Evolutionary conservation across 2,113 vertebrate species (phyloP).

Genomic region (Scomber scombrus): DNA sequence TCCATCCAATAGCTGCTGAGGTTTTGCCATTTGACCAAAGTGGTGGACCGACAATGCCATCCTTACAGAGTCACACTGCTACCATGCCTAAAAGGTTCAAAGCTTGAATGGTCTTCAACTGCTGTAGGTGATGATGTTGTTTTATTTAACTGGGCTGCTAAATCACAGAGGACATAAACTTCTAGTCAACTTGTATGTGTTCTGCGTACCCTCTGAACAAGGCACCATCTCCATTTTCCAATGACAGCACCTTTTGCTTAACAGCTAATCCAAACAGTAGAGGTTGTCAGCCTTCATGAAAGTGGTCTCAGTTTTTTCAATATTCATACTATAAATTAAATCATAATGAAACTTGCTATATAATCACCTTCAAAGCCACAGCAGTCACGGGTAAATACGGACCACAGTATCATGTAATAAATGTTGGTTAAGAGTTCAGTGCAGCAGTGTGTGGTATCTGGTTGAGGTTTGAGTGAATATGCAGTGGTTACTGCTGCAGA

Average conservation of each 20-base stretch:
- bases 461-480: conserved; percentile 19
- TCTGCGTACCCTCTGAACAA: not conserved
- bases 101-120: conserved; percentile 4
- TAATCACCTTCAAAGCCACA: not conserved
- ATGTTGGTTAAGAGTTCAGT: not conserved
- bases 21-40: not conserved
- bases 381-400: no score
- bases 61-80: not conserved
- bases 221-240: not conserved
- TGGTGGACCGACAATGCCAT: not conserved
- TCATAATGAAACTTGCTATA: not conserved
- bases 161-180: not conserved
- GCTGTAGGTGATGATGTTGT: not conserved
- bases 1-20: no score
- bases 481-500: conserved; percentile 8
- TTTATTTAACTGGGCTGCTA: not conserved
- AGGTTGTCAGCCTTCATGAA: not conserved
- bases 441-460: conserved; percentile 6
- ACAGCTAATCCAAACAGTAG: no score
- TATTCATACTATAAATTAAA: not conserved
- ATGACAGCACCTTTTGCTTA: not conserved
- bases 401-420: not conserved
- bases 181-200: not conserved
- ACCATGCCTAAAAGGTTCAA: not conserved
- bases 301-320: not conserved